These are phyloP conservation scores for Hormiphora californensis DNA, from an alignment of 37 sponge, comb jelly and placozoan genomes.

Conservation along the genomic window DNA sequence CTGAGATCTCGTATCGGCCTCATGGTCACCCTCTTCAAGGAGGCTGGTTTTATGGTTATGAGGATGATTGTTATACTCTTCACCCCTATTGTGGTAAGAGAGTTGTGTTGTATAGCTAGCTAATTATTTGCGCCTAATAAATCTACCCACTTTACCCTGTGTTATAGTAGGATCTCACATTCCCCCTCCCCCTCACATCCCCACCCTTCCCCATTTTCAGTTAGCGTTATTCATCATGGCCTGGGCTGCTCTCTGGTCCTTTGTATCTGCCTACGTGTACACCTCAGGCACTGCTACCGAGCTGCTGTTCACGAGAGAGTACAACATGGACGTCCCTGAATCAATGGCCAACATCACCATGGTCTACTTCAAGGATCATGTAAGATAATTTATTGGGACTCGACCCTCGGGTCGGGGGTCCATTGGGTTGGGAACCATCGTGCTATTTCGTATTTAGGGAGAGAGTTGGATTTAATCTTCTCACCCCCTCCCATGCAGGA, in stretches of 20 bases:
- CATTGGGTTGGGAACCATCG: too few relatives aligned
- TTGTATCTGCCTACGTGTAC: constrained; percentile 46
- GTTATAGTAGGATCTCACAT: too few relatives aligned
- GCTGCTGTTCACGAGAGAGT: not conserved
- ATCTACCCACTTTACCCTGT: too few relatives aligned
- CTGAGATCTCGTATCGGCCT: constrained; percentile 74
- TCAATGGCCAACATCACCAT: constrained; percentile 36
- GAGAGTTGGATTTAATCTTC: too few relatives aligned
- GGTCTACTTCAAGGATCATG: constrained; percentile 46
- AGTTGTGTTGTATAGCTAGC: too few relatives aligned
- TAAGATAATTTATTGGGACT: too few relatives aligned
- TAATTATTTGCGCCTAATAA: too few relatives aligned
- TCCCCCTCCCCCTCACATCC: too few relatives aligned
- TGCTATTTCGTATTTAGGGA: too few relatives aligned
- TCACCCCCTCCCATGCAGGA: not conserved
- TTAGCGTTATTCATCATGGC: constrained; percentile 32
- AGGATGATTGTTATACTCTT: constrained; percentile 39
- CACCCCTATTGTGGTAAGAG: constrained; percentile 20
- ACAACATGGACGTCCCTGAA: not conserved
- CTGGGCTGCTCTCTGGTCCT: constrained; percentile 50
- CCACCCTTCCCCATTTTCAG: too few relatives aligned
- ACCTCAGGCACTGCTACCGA: constrained; percentile 18
- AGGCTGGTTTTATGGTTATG: constrained; percentile 63
- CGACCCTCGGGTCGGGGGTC: too few relatives aligned
- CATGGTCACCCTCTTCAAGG: constrained; percentile 85